These are phyloP conservation scores for Branchellion lobata DNA, from an alignment of 2,888 invertebrate genomes.

Conservation along the genomic window DNA sequence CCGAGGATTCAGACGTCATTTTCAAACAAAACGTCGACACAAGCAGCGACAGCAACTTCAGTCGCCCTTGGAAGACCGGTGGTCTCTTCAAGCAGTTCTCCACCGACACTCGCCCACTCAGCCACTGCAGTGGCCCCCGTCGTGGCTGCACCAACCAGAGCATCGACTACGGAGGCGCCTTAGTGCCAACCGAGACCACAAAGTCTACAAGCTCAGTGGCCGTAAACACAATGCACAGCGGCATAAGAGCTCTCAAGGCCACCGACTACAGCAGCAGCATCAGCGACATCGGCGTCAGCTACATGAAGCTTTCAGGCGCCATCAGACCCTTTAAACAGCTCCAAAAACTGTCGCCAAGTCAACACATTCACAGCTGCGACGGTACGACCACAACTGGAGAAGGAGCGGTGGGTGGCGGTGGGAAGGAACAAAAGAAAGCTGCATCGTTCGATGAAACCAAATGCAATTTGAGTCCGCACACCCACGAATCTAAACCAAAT, in stretches of 20 bases:
- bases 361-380: constrained; percentile 31
- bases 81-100: neutral
- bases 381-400: neutral
- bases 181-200: neutral
- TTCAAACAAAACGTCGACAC: too few relatives aligned
- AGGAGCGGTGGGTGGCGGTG: constrained; percentile 9
- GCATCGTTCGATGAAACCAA: constrained; percentile 68
- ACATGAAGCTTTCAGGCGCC: constrained; percentile 90
- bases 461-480: neutral
- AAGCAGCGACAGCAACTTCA: neutral
- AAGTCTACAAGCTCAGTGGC: constrained; percentile 33
- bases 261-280: constrained; percentile 42
- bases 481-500: constrained; percentile 64
- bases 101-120: neutral
- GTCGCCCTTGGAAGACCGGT: too few relatives aligned
- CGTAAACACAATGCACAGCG: constrained; percentile 36
- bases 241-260: constrained; percentile 26
- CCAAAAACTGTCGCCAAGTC: constrained; percentile 74
- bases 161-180: neutral
- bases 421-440: neutral
- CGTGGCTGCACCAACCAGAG: neutral
- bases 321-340: constrained; percentile 84
- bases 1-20: neutral
- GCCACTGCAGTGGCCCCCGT: neutral
- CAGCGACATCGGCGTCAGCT: constrained; percentile 89